phyloP scores from a whole-genome alignment of 2,797 vertebrate species.

The Myotis daubentonii region DNA sequence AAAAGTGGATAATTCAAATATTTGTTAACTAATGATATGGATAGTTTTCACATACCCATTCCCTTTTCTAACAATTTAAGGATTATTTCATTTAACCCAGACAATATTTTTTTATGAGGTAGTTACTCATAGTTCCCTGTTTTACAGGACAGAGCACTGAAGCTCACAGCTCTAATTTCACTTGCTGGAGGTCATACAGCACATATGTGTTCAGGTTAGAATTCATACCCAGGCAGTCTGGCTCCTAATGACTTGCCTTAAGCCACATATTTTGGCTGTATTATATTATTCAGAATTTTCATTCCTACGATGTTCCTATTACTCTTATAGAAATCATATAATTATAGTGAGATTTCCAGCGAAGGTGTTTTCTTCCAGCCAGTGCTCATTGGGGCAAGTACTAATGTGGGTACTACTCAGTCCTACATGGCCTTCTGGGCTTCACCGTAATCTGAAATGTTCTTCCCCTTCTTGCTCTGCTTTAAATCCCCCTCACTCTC shows the following conservation, averaged over 20 bases:
- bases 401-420: neutral
- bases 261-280: neutral
- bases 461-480: neutral
- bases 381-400: neutral
- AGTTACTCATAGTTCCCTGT: neutral
- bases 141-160: neutral
- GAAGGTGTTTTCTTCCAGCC: neutral
- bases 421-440: neutral
- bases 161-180: neutral
- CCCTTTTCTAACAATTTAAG: neutral
- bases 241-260: neutral
- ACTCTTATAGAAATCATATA: neutral
- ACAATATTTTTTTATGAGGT: neutral
- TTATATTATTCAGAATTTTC: neutral
- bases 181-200: neutral
- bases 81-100: neutral
- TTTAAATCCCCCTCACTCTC: neutral
- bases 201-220: neutral
- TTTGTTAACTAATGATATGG: neutral
- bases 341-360: neutral
- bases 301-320: neutral
- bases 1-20: conserved; percentile 3
- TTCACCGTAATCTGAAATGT: neutral
- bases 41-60: neutral
- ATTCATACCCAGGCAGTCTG: neutral